phyloP scores from a whole-genome alignment of 2,888 invertebrate genomes.

The Clistopyga incitator region DNA sequence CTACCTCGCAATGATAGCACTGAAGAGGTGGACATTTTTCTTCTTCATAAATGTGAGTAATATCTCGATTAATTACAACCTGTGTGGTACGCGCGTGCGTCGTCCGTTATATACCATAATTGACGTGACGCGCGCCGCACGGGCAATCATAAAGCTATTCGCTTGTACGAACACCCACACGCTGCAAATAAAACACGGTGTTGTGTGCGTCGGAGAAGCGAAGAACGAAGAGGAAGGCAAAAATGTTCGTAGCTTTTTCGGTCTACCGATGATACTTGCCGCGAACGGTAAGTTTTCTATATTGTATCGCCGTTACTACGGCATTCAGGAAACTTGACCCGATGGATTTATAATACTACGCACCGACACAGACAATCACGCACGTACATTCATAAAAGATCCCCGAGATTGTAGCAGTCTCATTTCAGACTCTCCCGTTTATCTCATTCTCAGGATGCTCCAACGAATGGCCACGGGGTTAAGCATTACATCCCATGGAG shows the following conservation, averaged over 20 bases:
- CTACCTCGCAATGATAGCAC: no score
- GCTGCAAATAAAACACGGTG: constrained; percentile 1
- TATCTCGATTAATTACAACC: neutral
- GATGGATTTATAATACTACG: constrained; percentile 1
- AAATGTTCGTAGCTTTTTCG: neutral
- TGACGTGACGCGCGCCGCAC: constrained; percentile 37
- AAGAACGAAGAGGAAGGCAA: neutral
- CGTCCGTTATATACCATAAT: constrained; percentile 66
- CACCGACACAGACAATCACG: constrained; percentile 32
- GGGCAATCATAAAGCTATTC: constrained; percentile 61
- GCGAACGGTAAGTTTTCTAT: constrained; percentile 22
- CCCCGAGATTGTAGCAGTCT: constrained; percentile 31
- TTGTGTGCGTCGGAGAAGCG: neutral
- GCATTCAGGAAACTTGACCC: constrained; percentile 42
- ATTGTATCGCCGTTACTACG: constrained; percentile 19
- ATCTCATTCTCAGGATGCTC: constrained; percentile 50
- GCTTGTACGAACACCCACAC: constrained; percentile 62
- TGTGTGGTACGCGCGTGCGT: constrained; percentile 36
- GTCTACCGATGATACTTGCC: constrained; percentile 43
- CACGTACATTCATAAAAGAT: constrained; percentile 19
- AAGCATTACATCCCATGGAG: no score
- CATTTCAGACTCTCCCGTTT: constrained; percentile 31
- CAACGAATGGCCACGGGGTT: constrained; percentile 46
- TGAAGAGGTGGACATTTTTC: no score
- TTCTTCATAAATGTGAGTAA: no score